These are phyloP conservation scores for Halocynthia roretzi DNA, from an alignment of 23 tunicate genomes.

Conservation along the genomic window DNA sequence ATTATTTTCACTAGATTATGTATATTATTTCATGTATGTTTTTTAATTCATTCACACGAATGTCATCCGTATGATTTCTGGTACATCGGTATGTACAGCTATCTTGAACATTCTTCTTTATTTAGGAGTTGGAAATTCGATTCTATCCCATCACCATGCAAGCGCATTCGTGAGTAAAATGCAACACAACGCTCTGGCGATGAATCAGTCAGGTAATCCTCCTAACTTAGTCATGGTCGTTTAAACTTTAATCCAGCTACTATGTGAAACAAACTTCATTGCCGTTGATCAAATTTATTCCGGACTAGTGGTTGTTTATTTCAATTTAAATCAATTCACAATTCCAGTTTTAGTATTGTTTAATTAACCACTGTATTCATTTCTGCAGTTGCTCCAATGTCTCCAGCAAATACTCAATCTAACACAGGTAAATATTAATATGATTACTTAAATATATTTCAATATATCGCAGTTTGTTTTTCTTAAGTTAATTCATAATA, in stretches of 20 bases:
- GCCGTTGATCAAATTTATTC: neutral
- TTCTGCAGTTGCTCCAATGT: neutral
- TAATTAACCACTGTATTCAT: neutral
- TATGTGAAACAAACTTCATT: neutral
- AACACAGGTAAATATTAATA: neutral
- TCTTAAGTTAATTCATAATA: no score
- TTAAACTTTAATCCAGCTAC: neutral
- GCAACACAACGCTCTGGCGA: conserved; percentile 23
- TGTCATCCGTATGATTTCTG: no score
- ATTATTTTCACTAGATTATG: no score
- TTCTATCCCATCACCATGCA: conserved; percentile 48
- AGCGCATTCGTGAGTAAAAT: conserved; percentile 70
- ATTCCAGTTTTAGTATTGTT: neutral
- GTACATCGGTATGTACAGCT: no score
- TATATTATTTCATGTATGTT: no score
- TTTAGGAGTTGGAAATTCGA: conserved; percentile 32
- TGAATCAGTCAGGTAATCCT: conserved; percentile 1
- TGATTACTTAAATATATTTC: neutral
- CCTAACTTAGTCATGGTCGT: no score
- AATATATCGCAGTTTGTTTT: neutral
- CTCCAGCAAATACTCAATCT: neutral
- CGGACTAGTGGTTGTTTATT: neutral
- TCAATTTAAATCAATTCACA: neutral
- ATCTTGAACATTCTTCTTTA: neutral
- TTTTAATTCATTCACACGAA: no score